These are phyloP conservation scores for Delphinus delphis DNA, from an alignment of 2,113 vertebrate genomes.

Conservation along the genomic window DNA sequence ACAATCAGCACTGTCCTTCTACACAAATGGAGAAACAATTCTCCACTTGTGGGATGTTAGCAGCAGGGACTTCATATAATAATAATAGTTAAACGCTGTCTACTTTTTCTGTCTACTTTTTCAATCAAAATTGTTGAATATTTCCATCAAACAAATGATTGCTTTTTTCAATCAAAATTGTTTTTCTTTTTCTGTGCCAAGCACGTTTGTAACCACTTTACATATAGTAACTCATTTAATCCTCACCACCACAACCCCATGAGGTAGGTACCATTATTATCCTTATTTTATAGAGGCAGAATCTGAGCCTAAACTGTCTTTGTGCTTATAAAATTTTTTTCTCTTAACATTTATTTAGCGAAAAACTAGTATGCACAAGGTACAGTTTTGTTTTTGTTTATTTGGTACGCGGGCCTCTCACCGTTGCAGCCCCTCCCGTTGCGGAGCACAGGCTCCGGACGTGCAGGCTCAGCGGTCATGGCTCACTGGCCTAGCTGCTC, in stretches of 20 bases:
- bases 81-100: background rate
- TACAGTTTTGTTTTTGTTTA: background rate
- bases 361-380: background rate
- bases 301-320: background rate
- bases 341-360: slow-evolving; percentile 35
- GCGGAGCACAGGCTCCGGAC: no score
- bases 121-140: background rate
- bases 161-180: background rate
- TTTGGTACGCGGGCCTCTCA: no score
- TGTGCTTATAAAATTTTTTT: background rate
- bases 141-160: background rate
- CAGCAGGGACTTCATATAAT: background rate
- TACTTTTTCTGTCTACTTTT: background rate
- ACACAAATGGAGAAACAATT: background rate
- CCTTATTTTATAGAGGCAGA: slow-evolving; percentile 16
- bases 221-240: slow-evolving; percentile 31
- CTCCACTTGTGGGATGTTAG: background rate
- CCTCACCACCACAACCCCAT: background rate
- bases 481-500: no score
- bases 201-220: background rate
- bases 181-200: background rate
- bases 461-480: no score
- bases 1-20: background rate
- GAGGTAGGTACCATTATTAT: background rate
- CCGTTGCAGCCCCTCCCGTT: no score